Conservation (phyloP, 2,797 vertebrate genomes). For the Lepilemur septentrionalis region DNA sequence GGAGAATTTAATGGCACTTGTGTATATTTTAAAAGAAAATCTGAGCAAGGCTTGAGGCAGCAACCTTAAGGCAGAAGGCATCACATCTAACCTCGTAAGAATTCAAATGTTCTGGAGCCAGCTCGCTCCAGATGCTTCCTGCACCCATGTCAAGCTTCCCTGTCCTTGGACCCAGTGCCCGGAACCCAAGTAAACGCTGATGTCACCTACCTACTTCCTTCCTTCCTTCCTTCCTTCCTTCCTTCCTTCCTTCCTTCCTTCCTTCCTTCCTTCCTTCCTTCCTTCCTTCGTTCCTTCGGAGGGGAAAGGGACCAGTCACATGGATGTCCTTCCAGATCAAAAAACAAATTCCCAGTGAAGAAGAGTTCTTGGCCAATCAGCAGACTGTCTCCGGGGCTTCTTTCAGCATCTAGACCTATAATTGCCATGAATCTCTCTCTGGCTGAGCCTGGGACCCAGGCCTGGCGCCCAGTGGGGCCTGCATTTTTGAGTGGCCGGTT, state of each 20-base stretch:
- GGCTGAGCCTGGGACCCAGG: neutral
- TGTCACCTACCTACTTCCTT: neutral
- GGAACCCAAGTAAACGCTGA: neutral
- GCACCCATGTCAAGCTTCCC: neutral
- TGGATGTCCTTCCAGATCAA: neutral
- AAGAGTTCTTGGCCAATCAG: neutral
- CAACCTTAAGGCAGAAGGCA: neutral
- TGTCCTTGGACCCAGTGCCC: neutral
- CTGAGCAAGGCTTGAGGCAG: neutral
- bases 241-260: neutral
- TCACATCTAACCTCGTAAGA: neutral
- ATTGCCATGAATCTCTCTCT: conserved; percentile 1
- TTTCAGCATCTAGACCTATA: conserved; percentile 23
- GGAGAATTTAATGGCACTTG: neutral
- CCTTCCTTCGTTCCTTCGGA: neutral
- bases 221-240: neutral
- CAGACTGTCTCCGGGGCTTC: neutral
- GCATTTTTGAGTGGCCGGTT: conserved; percentile 82
- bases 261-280: neutral
- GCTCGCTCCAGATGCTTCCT: neutral
- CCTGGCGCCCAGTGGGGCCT: conserved; percentile 8
- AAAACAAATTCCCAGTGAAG: neutral
- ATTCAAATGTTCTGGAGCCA: neutral
- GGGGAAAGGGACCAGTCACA: neutral
- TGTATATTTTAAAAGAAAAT: neutral